Percentiles rank a stretch among this genome's conserved stretches.
Evolutionary conservation across 2,888 invertebrate species (phyloP).

Genomic region (Orchestes rusci): DNA sequence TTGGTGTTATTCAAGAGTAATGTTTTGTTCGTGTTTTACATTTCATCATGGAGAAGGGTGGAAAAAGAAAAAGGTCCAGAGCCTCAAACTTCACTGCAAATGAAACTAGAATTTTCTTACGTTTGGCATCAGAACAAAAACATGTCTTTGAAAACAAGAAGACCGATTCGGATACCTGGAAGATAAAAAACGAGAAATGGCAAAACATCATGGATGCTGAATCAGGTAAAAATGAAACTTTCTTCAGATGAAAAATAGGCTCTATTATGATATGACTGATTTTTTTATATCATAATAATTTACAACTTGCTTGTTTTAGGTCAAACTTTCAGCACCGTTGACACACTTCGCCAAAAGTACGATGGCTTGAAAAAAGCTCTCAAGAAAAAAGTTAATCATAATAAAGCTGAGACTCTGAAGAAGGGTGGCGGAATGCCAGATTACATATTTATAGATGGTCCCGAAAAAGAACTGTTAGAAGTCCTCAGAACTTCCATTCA

Average conservation of each 20-base stretch:
- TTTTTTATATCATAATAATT: too few species aligned
- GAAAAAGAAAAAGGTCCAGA: neutral
- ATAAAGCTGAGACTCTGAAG: neutral
- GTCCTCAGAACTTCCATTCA: neutral
- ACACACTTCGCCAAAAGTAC: neutral
- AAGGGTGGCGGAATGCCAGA: neutral
- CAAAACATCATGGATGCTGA: neutral
- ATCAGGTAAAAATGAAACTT: neutral
- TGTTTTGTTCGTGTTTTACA: too few species aligned
- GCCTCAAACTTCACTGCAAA: neutral
- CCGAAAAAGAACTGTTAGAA: neutral
- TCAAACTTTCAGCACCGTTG: conserved; percentile 1
- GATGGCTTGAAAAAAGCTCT: conserved; percentile 1
- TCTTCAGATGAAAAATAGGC: neutral
- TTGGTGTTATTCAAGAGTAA: too few species aligned
- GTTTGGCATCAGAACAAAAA: too few species aligned
- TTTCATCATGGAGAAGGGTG: too few species aligned
- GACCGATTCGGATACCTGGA: neutral
- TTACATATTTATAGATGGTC: neutral
- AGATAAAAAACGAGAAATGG: neutral
- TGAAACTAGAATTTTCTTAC: neutral
- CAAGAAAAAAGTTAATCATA: conserved; percentile 1
- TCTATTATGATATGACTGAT: neutral
- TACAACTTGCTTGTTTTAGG: conserved; percentile 1
- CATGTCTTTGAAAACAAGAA: neutral